Evolutionary conservation across 2,888 invertebrate species (phyloP), one percentile per base, ranked within the genome.

Genomic region (Chymomyza caudatula): DNA sequence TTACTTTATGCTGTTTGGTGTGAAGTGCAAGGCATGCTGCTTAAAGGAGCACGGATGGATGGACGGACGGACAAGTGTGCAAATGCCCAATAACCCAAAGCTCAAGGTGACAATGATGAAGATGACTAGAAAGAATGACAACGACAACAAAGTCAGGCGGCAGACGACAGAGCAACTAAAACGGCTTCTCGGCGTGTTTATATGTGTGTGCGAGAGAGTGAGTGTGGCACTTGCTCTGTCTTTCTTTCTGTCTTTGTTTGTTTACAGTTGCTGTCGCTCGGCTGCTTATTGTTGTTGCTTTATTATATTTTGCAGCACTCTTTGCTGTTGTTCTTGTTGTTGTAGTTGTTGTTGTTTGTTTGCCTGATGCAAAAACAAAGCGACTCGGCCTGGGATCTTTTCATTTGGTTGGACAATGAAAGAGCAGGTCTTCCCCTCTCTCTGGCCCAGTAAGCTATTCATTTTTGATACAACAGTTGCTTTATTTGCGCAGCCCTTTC

Each of bases 101-200:
- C 79, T 80, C 85, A 80, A 80, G 79, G 79, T 80, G 82, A 84
- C 85, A 84, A 80, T 76, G 79, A 80, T 84, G 82, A 77, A 76
- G 72, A 72, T 66, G 76, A 61, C 59, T 37, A 37, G 29, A 67
- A 51, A 37, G 29, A 67, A 51, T 51, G 19, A 51, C 22, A 59
- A 58, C 42, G 25, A 51, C 11, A 55, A 23, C n/a, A 55, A 15
- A 8, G 53, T 49, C 29, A 29, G 19, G 25, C 52, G 61, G 53
- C 15, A 13, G 11, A 55, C 22, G 25, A 44, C 47, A 47, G 22
- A 44, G 22, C 54, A 65, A n/a, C n/a, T n/a, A n/a, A n/a, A n/a
- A n/a, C n/a, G n/a, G n/a, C n/a, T n/a, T n/a, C n/a, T n/a, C n/a
- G n/a, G n/a, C n/a, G n/a, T n/a, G n/a, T n/a, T n/a, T n/a, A n/a